Conservation (phyloP, 2,888 invertebrate genomes). For the Automeris io region DNA sequence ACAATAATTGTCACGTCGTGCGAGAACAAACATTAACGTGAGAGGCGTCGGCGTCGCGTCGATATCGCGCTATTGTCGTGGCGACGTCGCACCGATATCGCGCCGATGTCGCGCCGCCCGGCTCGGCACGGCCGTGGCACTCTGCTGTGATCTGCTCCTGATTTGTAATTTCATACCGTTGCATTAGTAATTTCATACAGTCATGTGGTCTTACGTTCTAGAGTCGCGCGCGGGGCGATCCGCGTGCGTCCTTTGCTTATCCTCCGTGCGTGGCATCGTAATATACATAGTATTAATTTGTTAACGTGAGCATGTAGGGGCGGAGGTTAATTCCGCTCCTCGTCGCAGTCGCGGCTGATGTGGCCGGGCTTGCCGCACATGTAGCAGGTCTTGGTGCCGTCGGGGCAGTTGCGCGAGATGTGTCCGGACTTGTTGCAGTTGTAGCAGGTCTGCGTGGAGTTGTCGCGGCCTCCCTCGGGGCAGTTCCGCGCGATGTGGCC, state of each 20-base stretch:
- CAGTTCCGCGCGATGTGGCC: constrained; percentile 94
- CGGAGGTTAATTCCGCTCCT: constrained; percentile 80
- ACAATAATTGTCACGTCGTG: constrained; percentile 71
- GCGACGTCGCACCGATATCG: constrained; percentile 23
- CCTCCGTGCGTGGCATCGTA: constrained; percentile 74
- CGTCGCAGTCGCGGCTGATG: constrained; percentile 93
- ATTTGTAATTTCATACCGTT: constrained; percentile 67
- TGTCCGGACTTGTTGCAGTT: constrained; percentile 96
- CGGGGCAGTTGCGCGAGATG: constrained; percentile 91
- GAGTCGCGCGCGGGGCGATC: constrained; percentile 61
- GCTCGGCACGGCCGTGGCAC: no score
- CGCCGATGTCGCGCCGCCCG: no score
- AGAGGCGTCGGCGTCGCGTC: constrained; percentile 29
- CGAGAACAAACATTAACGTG: constrained; percentile 72
- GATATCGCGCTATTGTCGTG: constrained; percentile 28
- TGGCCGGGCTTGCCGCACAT: constrained; percentile 94
- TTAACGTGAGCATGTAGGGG: constrained; percentile 32
- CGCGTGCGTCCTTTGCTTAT: constrained; percentile 75
- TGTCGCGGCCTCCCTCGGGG: constrained; percentile 83
- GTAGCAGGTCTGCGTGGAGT: constrained; percentile 90
- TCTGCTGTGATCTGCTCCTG: constrained; percentile 56
- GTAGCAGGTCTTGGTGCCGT: constrained; percentile 93
- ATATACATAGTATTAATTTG: constrained; percentile 61
- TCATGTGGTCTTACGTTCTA: constrained; percentile 60
- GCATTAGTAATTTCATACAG: constrained; percentile 56